A percentile compares a stretch with the other conserved stretches of the same genome.
These are phyloP conservation scores for Caerostris extrusa DNA, from an alignment of 1,140 invertebrate genomes.

Conservation along the genomic window DNA sequence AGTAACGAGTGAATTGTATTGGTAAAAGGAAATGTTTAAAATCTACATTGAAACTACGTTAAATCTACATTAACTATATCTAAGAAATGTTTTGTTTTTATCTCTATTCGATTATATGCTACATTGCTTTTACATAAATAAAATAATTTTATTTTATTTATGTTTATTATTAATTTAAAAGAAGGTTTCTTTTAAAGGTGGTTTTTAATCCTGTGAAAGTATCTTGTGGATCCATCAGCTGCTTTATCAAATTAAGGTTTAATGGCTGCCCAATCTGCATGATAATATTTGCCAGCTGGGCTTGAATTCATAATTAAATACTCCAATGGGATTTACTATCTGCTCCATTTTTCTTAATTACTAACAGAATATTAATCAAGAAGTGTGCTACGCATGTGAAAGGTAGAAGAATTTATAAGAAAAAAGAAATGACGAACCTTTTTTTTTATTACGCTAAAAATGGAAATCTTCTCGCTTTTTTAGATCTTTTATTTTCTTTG, in stretches of 20 bases:
- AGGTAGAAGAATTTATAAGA: not conserved
- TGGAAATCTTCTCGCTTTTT: not conserved
- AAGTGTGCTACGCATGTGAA: not conserved
- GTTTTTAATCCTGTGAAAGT: not conserved
- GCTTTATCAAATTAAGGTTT: not conserved
- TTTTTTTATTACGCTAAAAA: not conserved
- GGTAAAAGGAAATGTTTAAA: too few relatives aligned
- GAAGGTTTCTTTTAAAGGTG: not conserved
- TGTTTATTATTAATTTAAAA: not conserved
- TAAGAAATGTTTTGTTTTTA: not conserved
- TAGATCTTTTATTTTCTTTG: not conserved
- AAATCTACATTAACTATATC: too few relatives aligned
- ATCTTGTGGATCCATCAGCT: not conserved
- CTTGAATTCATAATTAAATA: not conserved
- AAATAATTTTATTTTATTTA: not conserved
- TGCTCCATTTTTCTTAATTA: not conserved
- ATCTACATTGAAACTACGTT: too few relatives aligned
- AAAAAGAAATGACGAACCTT: not conserved
- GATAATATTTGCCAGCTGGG: not conserved
- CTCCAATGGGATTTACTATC: not conserved
- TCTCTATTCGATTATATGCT: not conserved
- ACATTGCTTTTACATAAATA: not conserved
- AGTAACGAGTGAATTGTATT: too few relatives aligned
- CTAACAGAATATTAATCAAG: constrained; percentile 4
- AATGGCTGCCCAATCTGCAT: not conserved